Base-by-base conservation (phyloP, 2,113 vertebrate genomes). In the Apodemus sylvaticus region DNA sequence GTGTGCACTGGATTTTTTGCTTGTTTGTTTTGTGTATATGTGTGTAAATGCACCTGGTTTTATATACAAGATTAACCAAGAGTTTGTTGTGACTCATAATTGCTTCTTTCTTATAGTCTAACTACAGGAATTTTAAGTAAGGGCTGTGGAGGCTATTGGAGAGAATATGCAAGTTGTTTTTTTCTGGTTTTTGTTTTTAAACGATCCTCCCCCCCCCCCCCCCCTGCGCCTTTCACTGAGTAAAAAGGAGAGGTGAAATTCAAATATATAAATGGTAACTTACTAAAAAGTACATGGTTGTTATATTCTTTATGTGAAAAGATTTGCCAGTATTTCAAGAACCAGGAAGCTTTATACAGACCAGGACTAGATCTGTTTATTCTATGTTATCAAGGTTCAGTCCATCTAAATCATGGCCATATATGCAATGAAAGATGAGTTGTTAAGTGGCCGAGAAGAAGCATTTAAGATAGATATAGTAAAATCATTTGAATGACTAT, bases 171-270 rank as follows among this genome's bases (percentile, higher is more conserved):
- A n/a, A 55, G 16, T 13, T 24, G 55, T 48, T 87, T 76, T 93
- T 53, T 36, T 29, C 1, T 79, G 19, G 12, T 39, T 62, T n/a
- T 58, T 83, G 24, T 62, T 62, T 76, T 76, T 74, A 45, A 76
- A 31, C 16, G 19, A 60, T 0, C 62, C 1, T 0, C 81, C 1
- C 3, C n/a, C n/a, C n/a, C n/a, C n/a, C n/a, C n/a, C n/a, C n/a
- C n/a, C n/a, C n/a, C n/a, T n/a, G n/a, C n/a, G n/a, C n/a, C 3
- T 71, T 92, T 86, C 42, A 34, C 22, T 36, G 4, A 51, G 22
- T 93, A 20, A 55, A 96, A 91, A 68, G 29, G n/a, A 78, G 24
- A 79, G 48, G 51, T 73, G 45, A 62, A 34, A 86, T 55, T 73
- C 34, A 78, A 81, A 90, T 24, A 73, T 14, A 48, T 13, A 55